Evolutionary conservation across 2,113 vertebrate species (phyloP), one percentile per base, ranked within the genome.

Genomic region (Gallinago media): DNA sequence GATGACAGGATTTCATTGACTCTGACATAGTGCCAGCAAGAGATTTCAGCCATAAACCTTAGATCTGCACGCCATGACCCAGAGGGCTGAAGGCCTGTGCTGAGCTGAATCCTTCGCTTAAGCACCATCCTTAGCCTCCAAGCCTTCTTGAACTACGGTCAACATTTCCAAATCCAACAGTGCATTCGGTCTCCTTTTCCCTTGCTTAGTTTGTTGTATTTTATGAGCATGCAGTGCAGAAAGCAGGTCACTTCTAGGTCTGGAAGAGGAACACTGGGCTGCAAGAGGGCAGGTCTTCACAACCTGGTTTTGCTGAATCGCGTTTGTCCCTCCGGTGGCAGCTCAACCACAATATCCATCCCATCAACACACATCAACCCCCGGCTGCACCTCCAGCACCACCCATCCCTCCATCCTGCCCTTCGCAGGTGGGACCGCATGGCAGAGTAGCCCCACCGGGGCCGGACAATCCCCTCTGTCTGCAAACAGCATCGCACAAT

Each of bases 1-100:
- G n/a, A 21, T 1, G 36, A 55, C 0, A 4, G 34, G 40, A 15
- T 67, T 83, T 50, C 3, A 0, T 29, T 66, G 1, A 0, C 34
- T 73, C 31, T 58, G 26, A 68, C 26, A 0, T 27, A 18, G 15
- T 1, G 1, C 19, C 19, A 36, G 31, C 12, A 6, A n/a, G 20
- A 66, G 5, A 40, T 38, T 55, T 67, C 27, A 13, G 23, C 42
- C 49, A 4, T 6, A 23, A n/a, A 44, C 3, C 0, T 40, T 7
- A 25, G 55, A n/a, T 5, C 15, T 20, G 40, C 40, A 14, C 0
- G 0, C 3, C 4, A 40, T 49, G 31, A 50, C 54, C 38, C 31
- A 26, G 26, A 26, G 55, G 32, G 32, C 29, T 1, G 11, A 25
- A 44, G 40, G 22, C 27, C 7, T 5, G 9, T 2, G 10, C 27